A percentile compares a stretch with the other conserved stretches of the same genome.
These are phyloP conservation scores for Percopsis omiscomaycus DNA, from an alignment of 2,797 vertebrate species.

Conservation along the genomic window DNA sequence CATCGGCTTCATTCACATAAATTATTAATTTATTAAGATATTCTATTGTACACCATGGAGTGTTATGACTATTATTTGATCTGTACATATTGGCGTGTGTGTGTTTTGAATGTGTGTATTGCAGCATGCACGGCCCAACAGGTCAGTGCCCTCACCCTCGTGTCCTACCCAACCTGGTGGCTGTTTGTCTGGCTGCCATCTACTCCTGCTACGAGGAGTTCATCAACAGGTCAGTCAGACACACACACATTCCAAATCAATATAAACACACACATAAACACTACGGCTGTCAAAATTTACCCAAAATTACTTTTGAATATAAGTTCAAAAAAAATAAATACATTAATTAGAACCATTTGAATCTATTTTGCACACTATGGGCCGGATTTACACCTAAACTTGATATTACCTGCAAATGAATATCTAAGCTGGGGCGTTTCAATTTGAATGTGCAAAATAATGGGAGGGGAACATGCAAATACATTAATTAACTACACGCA, in stretches of 20 bases:
- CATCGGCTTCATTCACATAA: too few species aligned
- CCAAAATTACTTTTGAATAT: neutral
- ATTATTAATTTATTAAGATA: neutral
- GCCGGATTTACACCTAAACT: too few species aligned
- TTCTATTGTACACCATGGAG: neutral
- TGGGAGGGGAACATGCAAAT: too few species aligned
- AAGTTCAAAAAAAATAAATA: too few species aligned
- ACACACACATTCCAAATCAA: neutral
- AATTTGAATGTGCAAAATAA: too few species aligned
- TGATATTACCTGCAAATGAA: too few species aligned
- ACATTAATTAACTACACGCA: too few species aligned
- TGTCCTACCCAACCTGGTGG: slow-evolving; percentile 98
- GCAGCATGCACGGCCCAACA: slow-evolving; percentile 97
- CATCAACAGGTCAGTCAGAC: slow-evolving; percentile 93
- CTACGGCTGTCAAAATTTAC: too few species aligned
- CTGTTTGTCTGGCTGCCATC: slow-evolving; percentile 97
- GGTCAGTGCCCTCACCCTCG: slow-evolving; percentile 98
- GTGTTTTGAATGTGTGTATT: slow-evolving; percentile 47
- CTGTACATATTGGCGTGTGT: neutral
- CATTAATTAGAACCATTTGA: too few species aligned
- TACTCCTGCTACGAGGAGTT: slow-evolving; percentile 99
- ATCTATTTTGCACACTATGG: too few species aligned
- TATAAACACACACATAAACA: neutral
- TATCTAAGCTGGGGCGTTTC: too few species aligned
- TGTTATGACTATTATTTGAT: too few species aligned